phyloP scores from a whole-genome alignment of 2,113 vertebrate species.

The Muntiacus muntjak region DNA sequence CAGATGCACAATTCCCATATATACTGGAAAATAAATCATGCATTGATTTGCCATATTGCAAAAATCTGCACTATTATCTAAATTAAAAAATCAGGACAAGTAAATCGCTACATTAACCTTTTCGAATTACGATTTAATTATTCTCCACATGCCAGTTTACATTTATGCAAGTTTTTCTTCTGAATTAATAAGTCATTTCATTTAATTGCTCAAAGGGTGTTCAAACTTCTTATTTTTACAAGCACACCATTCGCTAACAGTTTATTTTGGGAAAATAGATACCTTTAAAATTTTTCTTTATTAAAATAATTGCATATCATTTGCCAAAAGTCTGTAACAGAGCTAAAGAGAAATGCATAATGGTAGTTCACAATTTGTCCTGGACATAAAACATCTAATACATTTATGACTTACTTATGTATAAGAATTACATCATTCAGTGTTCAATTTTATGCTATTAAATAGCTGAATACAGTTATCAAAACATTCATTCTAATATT shows the following conservation, averaged over 20 bases:
- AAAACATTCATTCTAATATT: background rate
- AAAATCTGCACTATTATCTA: conserved; percentile 48
- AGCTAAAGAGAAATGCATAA: background rate
- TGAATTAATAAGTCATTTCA: conserved; percentile 58
- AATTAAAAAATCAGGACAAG: conserved; percentile 66
- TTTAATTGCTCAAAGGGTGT: conserved; percentile 54
- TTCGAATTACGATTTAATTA: conserved; percentile 70
- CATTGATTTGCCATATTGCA: conserved; percentile 48
- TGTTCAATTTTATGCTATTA: background rate
- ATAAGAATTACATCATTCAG: background rate
- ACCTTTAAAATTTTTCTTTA: conserved; percentile 27
- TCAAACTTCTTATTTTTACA: conserved; percentile 31
- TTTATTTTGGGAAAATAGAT: background rate
- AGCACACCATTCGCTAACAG: background rate
- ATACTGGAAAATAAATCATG: conserved; percentile 23
- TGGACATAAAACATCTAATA: background rate
- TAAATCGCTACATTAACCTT: conserved; percentile 69
- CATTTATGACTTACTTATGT: background rate
- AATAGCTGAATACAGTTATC: background rate
- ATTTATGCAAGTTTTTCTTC: conserved; percentile 53
- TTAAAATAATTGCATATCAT: background rate
- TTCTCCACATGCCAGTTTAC: conserved; percentile 56
- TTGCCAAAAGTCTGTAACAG: background rate
- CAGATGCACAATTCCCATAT: background rate
- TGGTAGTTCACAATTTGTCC: background rate